Conservation (phyloP, 2,888 invertebrate genomes). For the Drosophila cognata region DNA sequence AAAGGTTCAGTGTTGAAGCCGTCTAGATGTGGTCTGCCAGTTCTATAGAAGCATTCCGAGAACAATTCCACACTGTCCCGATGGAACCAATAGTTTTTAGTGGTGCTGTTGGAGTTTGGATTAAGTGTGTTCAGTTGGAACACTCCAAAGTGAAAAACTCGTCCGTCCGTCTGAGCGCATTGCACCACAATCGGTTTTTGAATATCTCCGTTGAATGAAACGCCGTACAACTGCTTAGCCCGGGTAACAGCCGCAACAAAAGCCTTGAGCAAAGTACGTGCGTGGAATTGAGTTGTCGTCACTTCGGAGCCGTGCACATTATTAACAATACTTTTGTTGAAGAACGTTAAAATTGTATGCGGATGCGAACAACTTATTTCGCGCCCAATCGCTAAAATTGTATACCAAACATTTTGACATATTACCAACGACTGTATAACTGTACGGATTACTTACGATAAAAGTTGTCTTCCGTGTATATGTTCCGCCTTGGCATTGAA, state of each 20-base stretch:
- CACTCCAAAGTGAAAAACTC: conserved; percentile 91
- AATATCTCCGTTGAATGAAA: conserved; percentile 80
- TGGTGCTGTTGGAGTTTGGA: conserved; percentile 85
- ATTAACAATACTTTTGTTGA: conserved; percentile 87
- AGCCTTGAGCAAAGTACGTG: conserved; percentile 89
- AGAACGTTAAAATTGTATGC: conserved; percentile 92
- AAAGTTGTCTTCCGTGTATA: conserved; percentile 87
- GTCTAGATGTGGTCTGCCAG: conserved; percentile 88
- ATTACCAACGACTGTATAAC: neutral
- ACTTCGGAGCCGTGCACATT: conserved; percentile 90
- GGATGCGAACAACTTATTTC: conserved; percentile 83
- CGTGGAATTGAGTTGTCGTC: conserved; percentile 88
- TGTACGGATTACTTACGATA: conserved; percentile 88
- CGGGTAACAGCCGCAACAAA: conserved; percentile 91
- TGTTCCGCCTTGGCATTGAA: conserved; percentile 86
- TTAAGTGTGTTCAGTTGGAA: conserved; percentile 93
- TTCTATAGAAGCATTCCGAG: conserved; percentile 87
- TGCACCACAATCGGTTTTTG: conserved; percentile 93
- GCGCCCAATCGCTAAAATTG: conserved; percentile 64
- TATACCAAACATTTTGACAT: neutral
- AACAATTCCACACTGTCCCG: conserved; percentile 88
- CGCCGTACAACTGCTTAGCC: conserved; percentile 90
- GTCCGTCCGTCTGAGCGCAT: conserved; percentile 92
- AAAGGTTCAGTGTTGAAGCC: conserved; percentile 93
- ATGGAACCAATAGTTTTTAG: conserved; percentile 92